Evolutionary conservation across 2,113 vertebrate genomes (phyloP).

Genomic region (Paramormyrops kingsleyae): DNA sequence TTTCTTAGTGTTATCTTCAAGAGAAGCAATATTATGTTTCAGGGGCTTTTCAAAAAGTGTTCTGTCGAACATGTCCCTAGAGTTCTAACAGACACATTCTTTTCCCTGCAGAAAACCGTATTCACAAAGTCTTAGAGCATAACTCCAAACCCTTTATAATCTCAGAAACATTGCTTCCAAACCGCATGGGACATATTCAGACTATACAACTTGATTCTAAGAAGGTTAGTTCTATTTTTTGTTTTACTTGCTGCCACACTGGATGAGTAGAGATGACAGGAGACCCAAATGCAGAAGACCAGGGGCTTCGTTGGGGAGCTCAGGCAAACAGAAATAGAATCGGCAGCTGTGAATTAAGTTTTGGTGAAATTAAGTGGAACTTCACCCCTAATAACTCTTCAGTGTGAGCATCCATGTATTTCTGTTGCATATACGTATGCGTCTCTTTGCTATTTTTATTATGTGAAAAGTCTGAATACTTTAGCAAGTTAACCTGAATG

Average conservation of each 20-base stretch:
- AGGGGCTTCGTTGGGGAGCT: not conserved
- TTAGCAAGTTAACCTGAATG: not conserved
- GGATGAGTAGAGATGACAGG: not conserved
- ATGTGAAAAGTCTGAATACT: not conserved
- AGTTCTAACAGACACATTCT: not conserved
- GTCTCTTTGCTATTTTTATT: not conserved
- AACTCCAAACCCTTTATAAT: slow-evolving; percentile 17
- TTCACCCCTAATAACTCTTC: not conserved
- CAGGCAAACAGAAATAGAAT: no score
- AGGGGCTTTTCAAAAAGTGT: not conserved
- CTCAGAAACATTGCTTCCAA: slow-evolving; percentile 8
- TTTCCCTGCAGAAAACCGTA: slow-evolving; percentile 9
- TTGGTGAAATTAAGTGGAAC: not conserved
- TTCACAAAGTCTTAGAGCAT: slow-evolving; percentile 20
- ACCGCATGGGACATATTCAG: not conserved
- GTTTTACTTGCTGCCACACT: not conserved
- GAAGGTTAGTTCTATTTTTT: slow-evolving; percentile 1
- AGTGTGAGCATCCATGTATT: not conserved
- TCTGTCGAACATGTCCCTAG: not conserved
- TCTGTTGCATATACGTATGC: not conserved
- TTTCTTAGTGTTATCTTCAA: not conserved
- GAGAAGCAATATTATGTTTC: not conserved
- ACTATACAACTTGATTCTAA: slow-evolving; percentile 10
- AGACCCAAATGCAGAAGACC: not conserved
- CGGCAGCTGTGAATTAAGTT: no score